Evolutionary conservation across 2,888 invertebrate species (phyloP), one percentile per base, ranked within the genome.

Genomic region (Norana najaformis): DNA sequence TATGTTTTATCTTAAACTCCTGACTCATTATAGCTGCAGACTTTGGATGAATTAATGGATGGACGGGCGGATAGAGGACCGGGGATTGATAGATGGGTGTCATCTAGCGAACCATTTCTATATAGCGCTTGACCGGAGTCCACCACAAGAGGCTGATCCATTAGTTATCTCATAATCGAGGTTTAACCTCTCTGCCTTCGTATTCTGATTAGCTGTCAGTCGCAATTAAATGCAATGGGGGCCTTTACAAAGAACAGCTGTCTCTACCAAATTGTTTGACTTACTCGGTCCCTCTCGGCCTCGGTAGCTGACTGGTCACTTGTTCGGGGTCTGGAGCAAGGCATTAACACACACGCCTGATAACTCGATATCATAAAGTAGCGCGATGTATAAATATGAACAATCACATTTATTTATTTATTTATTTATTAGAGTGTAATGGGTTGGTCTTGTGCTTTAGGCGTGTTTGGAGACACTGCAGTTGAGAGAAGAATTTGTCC

Each of bases 401-500:
- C 3, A 47, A 23, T 23, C 23, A 23, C 23, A 47, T 47, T 47
- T 23, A 23, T 3, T 23, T 47, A 23, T 5, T 23, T 47, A 47
- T 39, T 18, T 13, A 69, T 69, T n/a, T 23, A 30, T 11, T 53
- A 30, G 2, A 23, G n/a, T 5, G 11, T n/a, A 69, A 4, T 69
- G 69, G 11, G 30, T n/a, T 69, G 69, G n/a, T 69, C n/a, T n/a
- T 69, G 11, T 69, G 69, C n/a, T 11, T 69, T 16, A 69, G 69
- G 69, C 13, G 69, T 85, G 85, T n/a, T 85, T 36, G 85, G 85
- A 35, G 85, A 85, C 85, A 85, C 36, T 8, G 36, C 36, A 85
- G 11, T 85, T 37, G 85, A 85, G 37, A 35, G 85, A 36, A 85
- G 37, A 85, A 85, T 85, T 37, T 85, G 85, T n/a, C 85, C 85